Evolutionary conservation across 2,113 vertebrate genomes (phyloP), one percentile per base, ranked within the genome.

Genomic region (Laticauda laticaudata): DNA sequence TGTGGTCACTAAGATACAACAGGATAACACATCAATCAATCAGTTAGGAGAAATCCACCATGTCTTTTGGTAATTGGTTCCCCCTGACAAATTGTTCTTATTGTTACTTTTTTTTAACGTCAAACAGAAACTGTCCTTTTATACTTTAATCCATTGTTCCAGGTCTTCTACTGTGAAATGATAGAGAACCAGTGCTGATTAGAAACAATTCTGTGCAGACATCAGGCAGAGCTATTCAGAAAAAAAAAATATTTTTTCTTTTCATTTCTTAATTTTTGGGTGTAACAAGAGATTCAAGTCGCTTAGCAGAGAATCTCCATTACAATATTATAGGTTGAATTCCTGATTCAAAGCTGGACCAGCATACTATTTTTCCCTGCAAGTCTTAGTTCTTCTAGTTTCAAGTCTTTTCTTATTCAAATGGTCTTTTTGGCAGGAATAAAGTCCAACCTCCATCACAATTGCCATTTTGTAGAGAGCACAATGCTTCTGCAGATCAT

Each of bases 361-460:
- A 21, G 75, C 75, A 81, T 81, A 81, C 6, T 43, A 81, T 81
- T 81, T 81, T 43, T 56, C 51, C 61, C 39, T 26, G 20, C 57
- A 26, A 24, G 23, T 24, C 18, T 91, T 29, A 34, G 4, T 48
- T 57, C 90, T 51, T 55, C 86, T 53, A 89, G n/a, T 57, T 61
- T 29, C 4, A 87, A 48, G 48, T 26, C 6, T 24, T 11, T 7
- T 4, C 4, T 26, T 75, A 45, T 1, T 55, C 6, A 54, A 0
- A 57, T 1, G 88, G 0, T 24, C 0, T 0, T 0, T 53, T 20
- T 0, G 55, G 5, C 1, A 4, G 2, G 2, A 29, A 55, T 53
- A 20, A 89, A 21, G 3, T 1, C 3, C 43, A 10, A 0, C 14
- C 51, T n/a, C 59, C 88, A 23, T 6, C 57, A 26, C 15, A 0